Evolutionary conservation across 2,888 invertebrate genomes (phyloP), one percentile per base, ranked within the genome.

Genomic region (Osmoderma eremita): DNA sequence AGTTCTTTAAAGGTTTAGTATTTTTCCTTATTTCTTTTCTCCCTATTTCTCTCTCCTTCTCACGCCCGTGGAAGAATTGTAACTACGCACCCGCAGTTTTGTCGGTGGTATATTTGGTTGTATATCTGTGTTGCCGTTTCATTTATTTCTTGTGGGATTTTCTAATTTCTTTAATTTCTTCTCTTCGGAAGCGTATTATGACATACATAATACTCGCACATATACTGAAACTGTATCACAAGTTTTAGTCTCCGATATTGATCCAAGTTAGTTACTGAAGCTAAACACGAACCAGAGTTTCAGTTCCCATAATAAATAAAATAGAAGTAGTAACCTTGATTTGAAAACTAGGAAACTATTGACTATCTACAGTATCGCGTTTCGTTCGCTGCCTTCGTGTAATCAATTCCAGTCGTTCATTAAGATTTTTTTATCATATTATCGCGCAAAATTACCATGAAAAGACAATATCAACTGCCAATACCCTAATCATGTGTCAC

Each of bases 251-350:
- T 42, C 24, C 22, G 45, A 30, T 63, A 63, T 63, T 41, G 63
- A 63, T 63, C 41, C 10, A 10, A 41, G 41, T 63, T 41, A 63
- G 41, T 51, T 51, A 63, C 51, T 53, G 12, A 39, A 41, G 22
- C 1, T 5, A 15, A 18, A 39, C 42, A 2, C 41, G n/a, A 41
- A 13, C 64, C 24, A 63, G 45, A 61, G 69, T 70, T 63, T 68
- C 45, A 54, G 58, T 72, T 74, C 73, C 63, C 74, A 74, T 71
- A 66, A 72, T 69, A 74, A 74, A 73, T 71, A 72, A 69, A 72
- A 68, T 68, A 71, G 63, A 71, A 63, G 38, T 58, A 51, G 62
- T 64, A 71, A 71, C 72, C 70, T 72, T 70, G 71, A 63, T 68
- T 68, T 63, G 58, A 62, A 67, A 63, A 53, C 30, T 61, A 45